Evolutionary conservation across 2,797 vertebrate species (phyloP), one percentile per base, ranked within the genome.

Genomic region (Acrossocheilus wenchowensis): DNA sequence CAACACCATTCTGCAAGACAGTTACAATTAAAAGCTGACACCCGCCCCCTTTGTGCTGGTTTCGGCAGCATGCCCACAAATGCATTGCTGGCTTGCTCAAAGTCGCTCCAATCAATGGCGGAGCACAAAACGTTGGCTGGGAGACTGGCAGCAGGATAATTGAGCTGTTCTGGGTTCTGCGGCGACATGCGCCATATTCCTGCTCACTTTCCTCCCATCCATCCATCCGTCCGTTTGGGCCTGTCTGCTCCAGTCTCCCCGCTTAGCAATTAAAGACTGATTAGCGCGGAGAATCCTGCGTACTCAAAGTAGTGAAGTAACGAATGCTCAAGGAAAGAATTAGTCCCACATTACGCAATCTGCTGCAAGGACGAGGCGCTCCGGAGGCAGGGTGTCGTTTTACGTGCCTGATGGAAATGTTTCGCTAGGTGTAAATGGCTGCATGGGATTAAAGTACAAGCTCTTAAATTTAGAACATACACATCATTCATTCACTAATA

Each of bases 11-110:
- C 96, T 96, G 97, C 96, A 97, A 98, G 98, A 99, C 97, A 97
- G 97, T 98, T 97, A 98, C 98, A 99, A 99, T 99, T 99, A 99
- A 99, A 99, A 98, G 97, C 97, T 97, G 97, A 98, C 97, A 97
- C 96, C 95, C 94, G 81, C 93, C 93, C 90, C 92, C 96, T 93
- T 94, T 93, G 95, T 95, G 93, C 94, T 92, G 94, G 94, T 93
- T 94, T 92, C 92, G 92, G 93, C 91, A 89, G 93, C 93, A 94
- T 95, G 95, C 95, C 94, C 94, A 94, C 92, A 92, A 95, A 95
- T 91, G 92, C 92, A 93, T 95, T 94, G 57, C 95, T 93, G 95
- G 93, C 91, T 89, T 90, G 91, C 94, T 91, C 91, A 92, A 92
- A 62, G 92, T 91, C 48, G 50, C 78, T 68, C 91, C 75, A 94